These are phyloP conservation scores for Peromyscus melanophrys DNA, from an alignment of 2,797 vertebrate genomes.

Conservation along the genomic window DNA sequence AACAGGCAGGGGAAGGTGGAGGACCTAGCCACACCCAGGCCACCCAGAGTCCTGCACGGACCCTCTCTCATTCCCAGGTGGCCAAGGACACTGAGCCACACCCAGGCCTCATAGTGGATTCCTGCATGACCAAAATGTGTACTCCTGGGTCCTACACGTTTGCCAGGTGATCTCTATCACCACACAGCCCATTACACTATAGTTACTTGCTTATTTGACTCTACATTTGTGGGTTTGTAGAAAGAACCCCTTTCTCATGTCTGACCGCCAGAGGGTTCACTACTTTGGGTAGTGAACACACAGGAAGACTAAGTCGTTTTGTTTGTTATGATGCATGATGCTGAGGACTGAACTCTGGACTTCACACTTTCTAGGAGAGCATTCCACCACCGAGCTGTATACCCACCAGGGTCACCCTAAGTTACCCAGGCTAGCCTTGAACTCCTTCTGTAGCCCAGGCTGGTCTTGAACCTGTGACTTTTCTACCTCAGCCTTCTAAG, in stretches of 20 bases:
- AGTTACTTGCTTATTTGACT: neutral
- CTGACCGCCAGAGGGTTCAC: neutral
- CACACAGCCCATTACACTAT: fast-evolving
- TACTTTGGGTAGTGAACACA: neutral
- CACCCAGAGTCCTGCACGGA: neutral
- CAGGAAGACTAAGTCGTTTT: neutral
- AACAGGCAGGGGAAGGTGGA: fast-evolving
- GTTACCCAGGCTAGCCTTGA: neutral
- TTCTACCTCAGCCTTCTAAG: neutral
- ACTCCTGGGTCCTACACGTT: fast-evolving
- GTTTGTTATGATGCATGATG: neutral
- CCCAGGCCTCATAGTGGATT: neutral
- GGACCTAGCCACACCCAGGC: neutral
- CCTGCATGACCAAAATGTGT: neutral
- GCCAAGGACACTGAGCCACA: neutral
- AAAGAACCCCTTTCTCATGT: neutral
- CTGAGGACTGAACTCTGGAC: neutral
- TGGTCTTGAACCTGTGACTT: neutral
- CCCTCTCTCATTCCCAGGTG: neutral
- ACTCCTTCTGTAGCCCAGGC: neutral
- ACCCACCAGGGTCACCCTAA: neutral
- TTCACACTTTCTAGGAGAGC: neutral
- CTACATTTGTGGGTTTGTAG: neutral
- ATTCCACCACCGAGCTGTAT: neutral
- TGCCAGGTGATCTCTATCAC: neutral